Percentiles rank a stretch among this genome's conserved stretches.
phyloP scores from a whole-genome alignment of 2,797 vertebrate genomes.

The Threskiornis aethiopicus region DNA sequence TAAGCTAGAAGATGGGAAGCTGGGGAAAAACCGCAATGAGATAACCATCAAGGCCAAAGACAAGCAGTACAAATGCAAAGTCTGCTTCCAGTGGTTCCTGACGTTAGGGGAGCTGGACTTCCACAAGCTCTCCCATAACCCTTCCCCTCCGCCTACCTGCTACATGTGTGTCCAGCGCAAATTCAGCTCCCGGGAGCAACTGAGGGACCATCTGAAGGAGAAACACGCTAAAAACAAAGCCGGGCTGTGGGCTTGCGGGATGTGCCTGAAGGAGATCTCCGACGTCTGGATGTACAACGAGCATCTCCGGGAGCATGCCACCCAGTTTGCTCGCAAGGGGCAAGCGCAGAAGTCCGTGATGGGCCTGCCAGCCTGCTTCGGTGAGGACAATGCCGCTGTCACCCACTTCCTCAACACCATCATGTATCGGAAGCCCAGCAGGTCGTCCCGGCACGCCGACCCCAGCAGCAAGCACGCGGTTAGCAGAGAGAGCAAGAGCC shows the following conservation, averaged over 20 bases:
- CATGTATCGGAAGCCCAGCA: conserved; percentile 82
- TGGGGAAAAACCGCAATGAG: conserved; percentile 76
- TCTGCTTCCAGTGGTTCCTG: conserved; percentile 95
- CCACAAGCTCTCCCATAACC: conserved; percentile 94
- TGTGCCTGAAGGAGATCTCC: conserved; percentile 95
- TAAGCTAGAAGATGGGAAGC: conserved; percentile 67
- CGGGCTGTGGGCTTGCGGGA: conserved; percentile 96
- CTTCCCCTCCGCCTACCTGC: conserved; percentile 94
- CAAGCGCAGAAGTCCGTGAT: conserved; percentile 86
- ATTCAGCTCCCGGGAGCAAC: conserved; percentile 93
- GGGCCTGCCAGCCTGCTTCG: conserved; percentile 82
- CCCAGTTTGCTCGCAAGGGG: conserved; percentile 91
- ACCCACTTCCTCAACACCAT: conserved; percentile 89
- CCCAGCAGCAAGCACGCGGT: conserved; percentile 31
- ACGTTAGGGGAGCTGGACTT: conserved; percentile 92
- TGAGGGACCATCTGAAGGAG: conserved; percentile 92
- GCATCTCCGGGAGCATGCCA: conserved; percentile 93
- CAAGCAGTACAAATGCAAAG: conserved; percentile 95
- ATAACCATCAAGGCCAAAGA: conserved; percentile 83
- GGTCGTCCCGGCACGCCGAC: conserved; percentile 70
- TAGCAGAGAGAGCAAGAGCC: conserved; percentile 70
- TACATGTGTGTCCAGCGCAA: conserved; percentile 98
- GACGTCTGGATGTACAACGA: conserved; percentile 99
- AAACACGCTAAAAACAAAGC: conserved; percentile 93
- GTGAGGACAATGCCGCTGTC: conserved; percentile 82